These are phyloP conservation scores for Sesamia nonagrioides DNA, from an alignment of 1,140 invertebrate genomes.

Conservation along the genomic window DNA sequence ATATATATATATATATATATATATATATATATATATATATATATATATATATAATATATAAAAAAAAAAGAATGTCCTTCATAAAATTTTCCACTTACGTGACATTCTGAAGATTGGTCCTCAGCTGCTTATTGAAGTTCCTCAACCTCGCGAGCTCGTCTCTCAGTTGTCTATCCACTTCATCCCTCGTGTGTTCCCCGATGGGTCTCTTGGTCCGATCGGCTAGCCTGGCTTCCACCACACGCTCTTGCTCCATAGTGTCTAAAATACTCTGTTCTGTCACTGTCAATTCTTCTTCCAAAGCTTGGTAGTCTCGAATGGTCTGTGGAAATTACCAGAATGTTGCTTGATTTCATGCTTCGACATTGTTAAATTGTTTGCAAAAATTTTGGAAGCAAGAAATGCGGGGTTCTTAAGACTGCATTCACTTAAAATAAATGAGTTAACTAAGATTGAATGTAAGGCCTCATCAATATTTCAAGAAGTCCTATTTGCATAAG, in stretches of 20 bases:
- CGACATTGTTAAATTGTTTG: too few relatives aligned
- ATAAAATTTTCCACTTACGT: slow-evolving; percentile 65
- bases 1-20: too few relatives aligned
- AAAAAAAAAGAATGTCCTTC: too few relatives aligned
- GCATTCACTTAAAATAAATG: too few relatives aligned
- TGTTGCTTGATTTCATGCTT: background rate
- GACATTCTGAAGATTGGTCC: slow-evolving; percentile 68
- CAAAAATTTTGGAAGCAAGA: too few relatives aligned
- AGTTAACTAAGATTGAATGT: too few relatives aligned
- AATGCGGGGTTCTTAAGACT: too few relatives aligned
- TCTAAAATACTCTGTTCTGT: slow-evolving; percentile 70
- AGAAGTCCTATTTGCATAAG: background rate
- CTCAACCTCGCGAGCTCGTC: slow-evolving; percentile 68
- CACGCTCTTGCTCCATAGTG: slow-evolving; percentile 69
- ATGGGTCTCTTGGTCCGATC: slow-evolving; percentile 65
- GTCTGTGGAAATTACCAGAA: slow-evolving; percentile 54
- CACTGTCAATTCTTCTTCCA: slow-evolving; percentile 65
- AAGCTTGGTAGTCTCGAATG: slow-evolving; percentile 62
- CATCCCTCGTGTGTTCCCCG: slow-evolving; percentile 69
- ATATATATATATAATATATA: too few relatives aligned
- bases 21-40: too few relatives aligned
- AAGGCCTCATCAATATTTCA: background rate
- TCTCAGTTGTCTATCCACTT: slow-evolving; percentile 67
- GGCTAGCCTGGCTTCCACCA: slow-evolving; percentile 63
- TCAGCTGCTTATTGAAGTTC: slow-evolving; percentile 65